Conservation (phyloP, 2,113 vertebrate species). For the Thunnus maccoyii region DNA sequence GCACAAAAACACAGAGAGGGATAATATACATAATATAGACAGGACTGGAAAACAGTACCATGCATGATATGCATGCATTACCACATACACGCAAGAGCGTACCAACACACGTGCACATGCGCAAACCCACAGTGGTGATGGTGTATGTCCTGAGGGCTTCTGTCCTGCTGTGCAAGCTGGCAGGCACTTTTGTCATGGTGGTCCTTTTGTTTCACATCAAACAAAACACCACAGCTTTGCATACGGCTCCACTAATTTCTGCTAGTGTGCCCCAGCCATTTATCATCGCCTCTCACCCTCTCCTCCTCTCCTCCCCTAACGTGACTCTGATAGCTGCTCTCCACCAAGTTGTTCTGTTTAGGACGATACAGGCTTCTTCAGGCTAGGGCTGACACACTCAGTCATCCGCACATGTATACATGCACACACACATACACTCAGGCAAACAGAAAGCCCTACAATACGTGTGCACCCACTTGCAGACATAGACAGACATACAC, state of each 20-base stretch:
- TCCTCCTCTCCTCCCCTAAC: slow-evolving; percentile 69
- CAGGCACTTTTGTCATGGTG: slow-evolving; percentile 85
- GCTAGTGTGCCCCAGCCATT: slow-evolving; percentile 80
- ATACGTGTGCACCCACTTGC: slow-evolving; percentile 20
- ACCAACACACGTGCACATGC: slow-evolving; percentile 42
- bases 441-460: slow-evolving; percentile 14
- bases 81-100: slow-evolving; percentile 20
- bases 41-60: slow-evolving; percentile 58
- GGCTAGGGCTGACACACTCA: slow-evolving; percentile 62
- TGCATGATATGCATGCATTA: slow-evolving; percentile 65
- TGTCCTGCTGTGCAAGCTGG: slow-evolving; percentile 81
- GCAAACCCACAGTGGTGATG: slow-evolving; percentile 54
- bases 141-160: slow-evolving; percentile 79
- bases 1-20: slow-evolving; percentile 70
- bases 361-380: slow-evolving; percentile 70
- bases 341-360: slow-evolving; percentile 72
- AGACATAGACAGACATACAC: slow-evolving; percentile 7
- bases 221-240: slow-evolving; percentile 85
- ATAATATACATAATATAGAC: slow-evolving; percentile 77
- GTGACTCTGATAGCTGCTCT: slow-evolving; percentile 75
- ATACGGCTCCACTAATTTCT: slow-evolving; percentile 85
- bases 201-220: slow-evolving; percentile 86
- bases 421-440: slow-evolving; percentile 24
- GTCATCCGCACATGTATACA: slow-evolving; percentile 4
- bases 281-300: slow-evolving; percentile 81